These are phyloP conservation scores for Benitochromis conjunctus DNA, from an alignment of 2,113 vertebrate species.

Conservation along the genomic window DNA sequence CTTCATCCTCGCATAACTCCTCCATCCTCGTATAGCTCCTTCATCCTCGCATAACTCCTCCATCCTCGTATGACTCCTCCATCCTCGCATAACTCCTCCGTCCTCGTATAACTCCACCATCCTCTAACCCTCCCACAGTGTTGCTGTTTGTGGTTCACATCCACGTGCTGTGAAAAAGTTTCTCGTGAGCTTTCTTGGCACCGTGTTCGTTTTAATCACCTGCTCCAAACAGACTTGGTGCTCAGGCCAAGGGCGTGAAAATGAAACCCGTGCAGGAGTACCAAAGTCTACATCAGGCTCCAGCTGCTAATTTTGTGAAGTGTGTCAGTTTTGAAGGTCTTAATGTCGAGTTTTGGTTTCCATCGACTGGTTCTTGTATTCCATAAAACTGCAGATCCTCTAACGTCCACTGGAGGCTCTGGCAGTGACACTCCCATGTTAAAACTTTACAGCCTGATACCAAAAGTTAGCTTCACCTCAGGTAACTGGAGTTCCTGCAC, in stretches of 20 bases:
- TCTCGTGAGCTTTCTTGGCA: not conserved
- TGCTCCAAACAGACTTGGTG: not conserved
- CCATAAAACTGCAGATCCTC: accelerated
- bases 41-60: no score
- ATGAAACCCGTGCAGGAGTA: not conserved
- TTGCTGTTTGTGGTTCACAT: accelerated
- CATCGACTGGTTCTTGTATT: not conserved
- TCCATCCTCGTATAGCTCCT: no score
- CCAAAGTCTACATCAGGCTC: not conserved
- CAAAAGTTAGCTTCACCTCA: not conserved
- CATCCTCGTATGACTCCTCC: no score
- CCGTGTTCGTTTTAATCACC: not conserved
- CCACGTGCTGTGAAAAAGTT: not conserved
- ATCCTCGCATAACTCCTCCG: no score
- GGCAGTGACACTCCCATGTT: accelerated
- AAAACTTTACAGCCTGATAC: not conserved
- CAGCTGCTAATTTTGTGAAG: no score
- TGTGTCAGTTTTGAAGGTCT: not conserved
- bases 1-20: no score
- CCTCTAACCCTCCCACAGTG: accelerated
- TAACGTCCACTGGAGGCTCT: not conserved
- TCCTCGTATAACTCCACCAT: no score
- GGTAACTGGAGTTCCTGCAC: not conserved
- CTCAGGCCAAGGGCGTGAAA: not conserved
- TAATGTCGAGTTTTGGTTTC: not conserved